phyloP scores from a whole-genome alignment of 1,140 invertebrate species.

The Halesus radiatus region DNA sequence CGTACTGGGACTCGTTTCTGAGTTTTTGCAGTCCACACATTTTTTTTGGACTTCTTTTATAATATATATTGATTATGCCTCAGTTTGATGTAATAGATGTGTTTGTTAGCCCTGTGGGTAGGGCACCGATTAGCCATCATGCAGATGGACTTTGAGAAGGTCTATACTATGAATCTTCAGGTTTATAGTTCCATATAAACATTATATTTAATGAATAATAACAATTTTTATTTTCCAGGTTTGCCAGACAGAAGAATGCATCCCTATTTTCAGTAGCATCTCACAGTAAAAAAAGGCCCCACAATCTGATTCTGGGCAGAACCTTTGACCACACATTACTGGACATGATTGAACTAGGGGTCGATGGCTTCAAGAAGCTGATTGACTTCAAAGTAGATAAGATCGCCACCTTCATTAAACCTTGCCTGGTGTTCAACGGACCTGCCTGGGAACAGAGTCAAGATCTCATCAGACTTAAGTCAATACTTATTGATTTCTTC shows the following conservation, averaged over 20 bases:
- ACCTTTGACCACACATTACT: slow-evolving; percentile 91
- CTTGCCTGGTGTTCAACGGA: slow-evolving; percentile 94
- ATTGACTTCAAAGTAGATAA: slow-evolving; percentile 86
- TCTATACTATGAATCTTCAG: no score
- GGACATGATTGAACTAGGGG: slow-evolving; percentile 97
- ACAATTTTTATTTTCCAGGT: slow-evolving; percentile 54
- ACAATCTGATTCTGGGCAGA: slow-evolving; percentile 92
- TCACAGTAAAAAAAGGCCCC: slow-evolving; percentile 94
- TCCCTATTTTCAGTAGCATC: slow-evolving; percentile 92
- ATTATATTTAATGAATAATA: no score
- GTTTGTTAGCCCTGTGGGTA: no score
- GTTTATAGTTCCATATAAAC: no score
- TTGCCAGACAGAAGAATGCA: slow-evolving; percentile 89
- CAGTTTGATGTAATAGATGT: no score
- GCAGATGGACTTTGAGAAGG: no score
- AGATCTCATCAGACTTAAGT: slow-evolving; percentile 88
- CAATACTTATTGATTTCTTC: slow-evolving; percentile 94
- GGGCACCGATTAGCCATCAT: no score
- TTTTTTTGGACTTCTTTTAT: no score
- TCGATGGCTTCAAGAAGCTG: slow-evolving; percentile 86
- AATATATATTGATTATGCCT: no score
- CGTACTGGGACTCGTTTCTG: no score
- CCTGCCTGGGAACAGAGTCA: slow-evolving; percentile 88
- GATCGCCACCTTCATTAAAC: slow-evolving; percentile 87
- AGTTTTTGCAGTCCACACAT: no score